Base-by-base conservation (phyloP, 2,888 invertebrate species). In the Zeuzera pyrina region DNA sequence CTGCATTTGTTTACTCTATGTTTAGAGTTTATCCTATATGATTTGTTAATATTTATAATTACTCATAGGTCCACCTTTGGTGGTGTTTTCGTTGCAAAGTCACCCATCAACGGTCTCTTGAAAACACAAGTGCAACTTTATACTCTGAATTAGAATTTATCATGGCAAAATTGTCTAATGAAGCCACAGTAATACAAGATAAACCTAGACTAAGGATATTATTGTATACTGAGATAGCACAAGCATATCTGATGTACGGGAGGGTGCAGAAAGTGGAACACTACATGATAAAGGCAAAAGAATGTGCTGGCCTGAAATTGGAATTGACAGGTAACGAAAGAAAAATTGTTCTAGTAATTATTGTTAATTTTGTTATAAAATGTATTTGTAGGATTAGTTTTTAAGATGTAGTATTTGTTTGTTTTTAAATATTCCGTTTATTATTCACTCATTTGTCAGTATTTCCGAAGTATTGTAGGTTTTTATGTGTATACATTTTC, bases 81-180 rank as follows among this genome's bases (percentile, higher is more conserved):
- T 94, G 94, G 96, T 71, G 86, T 42, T 81, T 95, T 52, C 86
- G 96, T 47, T 79, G 88, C 32, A 83, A 91, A 46, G 86, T 88
- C 28, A 63, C 91, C 5, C 94, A 95, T 57, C 95, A 96, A 60
- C 84, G 86, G 45, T 70, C 90, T 16, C 60, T 96, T 8, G 92
- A 94, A 47, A 94, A 95, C 47, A 79, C 87, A 38, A 90, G 92
- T 23, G 88, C 87, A 2, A 71, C 85, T n/a, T 52, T 94, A 1
- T 88, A 89, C 36, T 76, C 86, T 8, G 83, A 87, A 35, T 67
- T 88, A 6, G 88, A 89, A 42, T 47, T 72, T 3, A 54, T 86
- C 10, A 76, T 85, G 21, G 69, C 72, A 1, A 71, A 76, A 39
- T 45, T 85, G 3, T 57, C 61, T 33, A 86, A 71, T 50, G 81